A percentile compares a stretch with the other conserved stretches of the same genome.
These are phyloP conservation scores for Burhinus bistriatus DNA, from an alignment of 2,113 vertebrate genomes.

Conservation along the genomic window DNA sequence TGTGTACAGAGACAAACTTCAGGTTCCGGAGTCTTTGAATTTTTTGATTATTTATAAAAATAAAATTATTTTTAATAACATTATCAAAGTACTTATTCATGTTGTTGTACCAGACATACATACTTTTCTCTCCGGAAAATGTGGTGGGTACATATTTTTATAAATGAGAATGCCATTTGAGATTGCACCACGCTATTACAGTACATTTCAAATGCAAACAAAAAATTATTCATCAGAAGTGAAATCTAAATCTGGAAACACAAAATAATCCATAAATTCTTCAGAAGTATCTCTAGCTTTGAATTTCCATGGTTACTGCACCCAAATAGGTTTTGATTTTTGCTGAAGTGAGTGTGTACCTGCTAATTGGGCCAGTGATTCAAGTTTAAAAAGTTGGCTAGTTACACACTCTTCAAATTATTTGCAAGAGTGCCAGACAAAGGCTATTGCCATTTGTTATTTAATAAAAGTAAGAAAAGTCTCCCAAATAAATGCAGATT, in stretches of 20 bases:
- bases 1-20: background rate
- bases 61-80: background rate
- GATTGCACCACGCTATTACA: background rate
- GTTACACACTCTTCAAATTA: background rate
- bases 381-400: background rate
- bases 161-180: background rate
- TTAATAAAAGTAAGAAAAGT: background rate
- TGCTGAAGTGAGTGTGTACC: background rate
- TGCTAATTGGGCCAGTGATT: background rate
- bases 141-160: background rate
- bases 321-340: background rate
- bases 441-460: background rate
- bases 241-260: constrained; percentile 20
- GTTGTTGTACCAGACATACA: background rate
- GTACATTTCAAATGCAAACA: background rate
- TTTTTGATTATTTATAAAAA: background rate
- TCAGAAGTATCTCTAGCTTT: background rate
- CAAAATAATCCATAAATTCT: constrained; percentile 5
- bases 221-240: background rate
- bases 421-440: background rate
- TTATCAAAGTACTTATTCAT: background rate
- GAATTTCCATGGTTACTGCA: constrained; percentile 38
- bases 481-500: background rate
- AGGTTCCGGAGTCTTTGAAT: background rate
- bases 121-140: background rate